phyloP scores from a whole-genome alignment of 2,113 vertebrate species.

The Sylvicapra grimmia region DNA sequence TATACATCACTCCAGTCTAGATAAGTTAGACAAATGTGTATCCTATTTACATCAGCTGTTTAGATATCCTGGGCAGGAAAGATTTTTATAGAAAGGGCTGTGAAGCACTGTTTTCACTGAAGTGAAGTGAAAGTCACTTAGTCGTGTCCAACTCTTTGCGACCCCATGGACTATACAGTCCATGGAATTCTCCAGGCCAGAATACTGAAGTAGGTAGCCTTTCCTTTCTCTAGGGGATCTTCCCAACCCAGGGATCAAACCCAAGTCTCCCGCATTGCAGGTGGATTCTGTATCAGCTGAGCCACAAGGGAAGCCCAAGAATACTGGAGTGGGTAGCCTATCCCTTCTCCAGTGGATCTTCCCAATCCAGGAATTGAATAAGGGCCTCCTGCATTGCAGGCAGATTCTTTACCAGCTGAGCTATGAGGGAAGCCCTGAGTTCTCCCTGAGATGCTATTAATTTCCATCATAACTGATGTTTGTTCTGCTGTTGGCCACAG shows the following conservation, averaged over 20 bases:
- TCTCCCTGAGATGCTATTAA: not conserved
- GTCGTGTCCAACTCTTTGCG: not conserved
- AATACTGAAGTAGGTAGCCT: not conserved
- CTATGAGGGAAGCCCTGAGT: not conserved
- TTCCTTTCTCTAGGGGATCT: not conserved
- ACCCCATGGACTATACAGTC: not conserved
- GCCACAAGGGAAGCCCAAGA: not conserved
- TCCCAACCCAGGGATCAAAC: not conserved
- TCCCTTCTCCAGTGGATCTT: not conserved
- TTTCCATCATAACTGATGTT: not conserved
- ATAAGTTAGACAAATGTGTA: not conserved
- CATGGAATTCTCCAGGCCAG: not conserved
- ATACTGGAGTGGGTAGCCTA: not conserved
- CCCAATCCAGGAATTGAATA: not conserved
- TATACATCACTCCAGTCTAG: not conserved
- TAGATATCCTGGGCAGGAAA: not conserved
- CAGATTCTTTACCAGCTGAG: not conserved
- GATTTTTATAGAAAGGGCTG: not conserved
- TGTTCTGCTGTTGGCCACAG: not conserved
- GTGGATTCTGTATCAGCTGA: not conserved
- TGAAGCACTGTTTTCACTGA: not conserved
- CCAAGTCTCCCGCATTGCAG: fast-evolving
- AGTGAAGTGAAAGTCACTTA: not conserved
- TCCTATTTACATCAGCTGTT: not conserved
- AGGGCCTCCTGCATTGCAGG: not conserved